Conservation (phyloP, 2,113 vertebrate genomes). For the Malaclemys terrapin region DNA sequence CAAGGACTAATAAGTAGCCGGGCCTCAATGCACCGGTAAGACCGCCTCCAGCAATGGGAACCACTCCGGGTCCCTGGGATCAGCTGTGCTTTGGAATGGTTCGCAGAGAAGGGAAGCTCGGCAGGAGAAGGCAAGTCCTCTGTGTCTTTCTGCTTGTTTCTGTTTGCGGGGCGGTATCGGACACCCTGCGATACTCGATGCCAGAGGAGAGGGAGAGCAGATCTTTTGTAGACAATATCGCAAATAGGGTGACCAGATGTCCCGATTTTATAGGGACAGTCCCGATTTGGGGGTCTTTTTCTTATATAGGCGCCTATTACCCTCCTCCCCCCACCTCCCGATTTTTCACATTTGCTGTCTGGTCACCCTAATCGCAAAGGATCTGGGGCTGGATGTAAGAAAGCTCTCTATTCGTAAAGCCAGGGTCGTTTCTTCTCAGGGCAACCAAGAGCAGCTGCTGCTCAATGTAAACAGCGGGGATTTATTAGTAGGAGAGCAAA, state of each 20-base stretch:
- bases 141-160: slow-evolving; percentile 52
- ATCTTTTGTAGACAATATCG: slow-evolving; percentile 82
- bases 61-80: neutral
- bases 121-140: slow-evolving; percentile 40
- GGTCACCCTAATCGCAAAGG: slow-evolving; percentile 71
- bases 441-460: slow-evolving; percentile 66
- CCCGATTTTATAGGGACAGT: too few relatives aligned
- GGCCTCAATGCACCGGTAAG: neutral
- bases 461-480: slow-evolving; percentile 74
- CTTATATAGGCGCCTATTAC: too few relatives aligned
- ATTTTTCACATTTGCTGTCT: too few relatives aligned
- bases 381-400: slow-evolving; percentile 75
- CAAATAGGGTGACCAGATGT: slow-evolving; percentile 40
- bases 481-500: slow-evolving; percentile 74
- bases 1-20: neutral
- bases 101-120: neutral
- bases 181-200: slow-evolving; percentile 76
- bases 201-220: slow-evolving; percentile 83
- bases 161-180: neutral
- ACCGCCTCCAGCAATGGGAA: neutral
- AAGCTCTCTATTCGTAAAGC: slow-evolving; percentile 75
- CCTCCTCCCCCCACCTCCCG: too few relatives aligned
- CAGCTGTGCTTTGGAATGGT: neutral
- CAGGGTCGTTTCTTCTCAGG: slow-evolving; percentile 66
- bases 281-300: too few relatives aligned